phyloP scores from a whole-genome alignment of 2,797 vertebrate species.

The Natrix natrix region DNA sequence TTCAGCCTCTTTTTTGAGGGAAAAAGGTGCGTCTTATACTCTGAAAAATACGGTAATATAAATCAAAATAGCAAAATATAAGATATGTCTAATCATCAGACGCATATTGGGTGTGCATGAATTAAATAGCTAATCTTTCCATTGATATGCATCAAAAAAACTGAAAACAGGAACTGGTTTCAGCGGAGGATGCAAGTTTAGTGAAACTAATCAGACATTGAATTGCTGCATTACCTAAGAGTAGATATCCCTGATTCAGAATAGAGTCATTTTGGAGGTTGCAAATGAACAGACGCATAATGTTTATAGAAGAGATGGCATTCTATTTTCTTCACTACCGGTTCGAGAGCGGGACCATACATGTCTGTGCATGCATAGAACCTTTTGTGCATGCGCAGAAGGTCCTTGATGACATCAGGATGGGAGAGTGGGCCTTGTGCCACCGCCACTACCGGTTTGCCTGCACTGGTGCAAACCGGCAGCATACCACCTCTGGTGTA shows the following conservation, averaged over 20 bases:
- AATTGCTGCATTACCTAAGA: neutral
- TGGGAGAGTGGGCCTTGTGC: too few species aligned
- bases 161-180: neutral
- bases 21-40: too few species aligned
- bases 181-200: neutral
- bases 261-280: neutral
- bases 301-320: neutral
- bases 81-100: neutral
- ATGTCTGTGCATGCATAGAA: too few species aligned
- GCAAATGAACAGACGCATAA: neutral
- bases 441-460: too few species aligned
- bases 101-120: neutral
- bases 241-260: neutral
- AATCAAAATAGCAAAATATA: neutral
- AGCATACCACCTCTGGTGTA: too few species aligned
- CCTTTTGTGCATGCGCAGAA: too few species aligned
- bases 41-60: neutral
- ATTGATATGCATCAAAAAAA: neutral
- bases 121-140: neutral
- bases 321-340: too few species aligned
- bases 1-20: too few species aligned
- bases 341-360: too few species aligned
- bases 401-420: too few species aligned
- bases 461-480: too few species aligned
- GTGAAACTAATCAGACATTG: neutral